Evolutionary conservation across 2,888 invertebrate species (phyloP), one percentile per base, ranked within the genome.

Genomic region (Thymelicus sylvestris): DNA sequence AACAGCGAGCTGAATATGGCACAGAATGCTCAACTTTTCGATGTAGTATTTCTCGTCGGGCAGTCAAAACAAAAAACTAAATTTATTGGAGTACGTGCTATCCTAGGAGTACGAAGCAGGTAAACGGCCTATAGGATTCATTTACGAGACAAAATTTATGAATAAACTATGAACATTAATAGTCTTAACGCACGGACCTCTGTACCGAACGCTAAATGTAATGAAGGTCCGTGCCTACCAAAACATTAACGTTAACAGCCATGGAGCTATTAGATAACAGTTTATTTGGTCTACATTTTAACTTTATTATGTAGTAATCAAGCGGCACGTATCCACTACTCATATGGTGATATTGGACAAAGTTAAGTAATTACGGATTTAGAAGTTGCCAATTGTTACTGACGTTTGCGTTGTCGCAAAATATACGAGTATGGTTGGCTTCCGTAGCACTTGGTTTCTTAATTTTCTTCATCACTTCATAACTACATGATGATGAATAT

Each of bases 11-110:
- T 96, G 73, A 97, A 97, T 80, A 94, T 96, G 73, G 94, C 97
- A 44, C 93, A 96, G 73, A 97, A 98, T 84, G 96, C 97, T 41
- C 97, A 96, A 83, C 94, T 98, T 31, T 98, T 98, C 88, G 98
- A 98, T 86, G 97, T 98, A 6, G 96, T 97, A 44, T 98, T 98
- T 89, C 92, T 98, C 73, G 98, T 98, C 47, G 98, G 98, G 1
- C 98, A 98, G 82, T 97, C 97, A 69, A 98, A 98, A 83, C 97
- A 98, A 89, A 98, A 98, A 91, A 97, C 97, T 59, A 96, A 97
- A 82, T 96, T 98, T 82, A 97, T 98, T 77, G 98, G 98, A 1
- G 98, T 98, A 7, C 93, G 98, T 79, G 98, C 98, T 47, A 98
- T 98, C 82, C 93, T 98, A 72, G 98, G 98, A 62, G 98, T 98